phyloP scores from a whole-genome alignment of 2,797 vertebrate genomes.

The Galago senegalensis region DNA sequence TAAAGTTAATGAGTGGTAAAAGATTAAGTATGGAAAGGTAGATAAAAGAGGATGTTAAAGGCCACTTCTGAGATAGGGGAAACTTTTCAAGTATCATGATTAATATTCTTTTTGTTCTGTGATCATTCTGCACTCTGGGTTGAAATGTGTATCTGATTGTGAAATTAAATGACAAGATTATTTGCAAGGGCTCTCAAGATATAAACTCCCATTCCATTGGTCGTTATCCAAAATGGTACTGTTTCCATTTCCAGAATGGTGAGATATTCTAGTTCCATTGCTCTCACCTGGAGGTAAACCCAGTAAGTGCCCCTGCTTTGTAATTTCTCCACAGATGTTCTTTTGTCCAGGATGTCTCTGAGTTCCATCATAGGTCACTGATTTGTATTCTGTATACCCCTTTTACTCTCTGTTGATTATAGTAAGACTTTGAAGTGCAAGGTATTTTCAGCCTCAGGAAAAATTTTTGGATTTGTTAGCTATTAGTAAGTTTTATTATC shows the following conservation, averaged over 20 bases:
- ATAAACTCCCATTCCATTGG: not conserved
- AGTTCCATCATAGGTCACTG: not conserved
- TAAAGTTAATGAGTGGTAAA: not conserved
- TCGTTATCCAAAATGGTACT: not conserved
- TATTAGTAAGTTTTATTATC: not conserved
- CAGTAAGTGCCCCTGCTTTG: not conserved
- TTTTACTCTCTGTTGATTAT: not conserved
- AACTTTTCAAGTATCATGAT: conserved; percentile 5
- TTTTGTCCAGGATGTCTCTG: not conserved
- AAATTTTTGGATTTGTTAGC: not conserved
- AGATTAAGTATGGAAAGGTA: not conserved
- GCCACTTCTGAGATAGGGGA: not conserved
- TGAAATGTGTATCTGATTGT: not conserved
- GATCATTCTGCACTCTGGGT: not conserved
- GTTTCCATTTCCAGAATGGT: not conserved
- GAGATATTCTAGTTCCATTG: not conserved
- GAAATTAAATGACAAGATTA: conserved; percentile 6
- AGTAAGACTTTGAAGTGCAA: conserved; percentile 1
- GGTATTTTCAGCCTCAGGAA: not conserved
- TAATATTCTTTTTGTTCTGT: not conserved
- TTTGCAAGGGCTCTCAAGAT: not conserved
- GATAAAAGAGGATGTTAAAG: not conserved
- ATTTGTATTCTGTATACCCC: not conserved
- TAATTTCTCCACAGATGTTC: not conserved
- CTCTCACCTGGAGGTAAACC: not conserved